Evolutionary conservation across 2,888 invertebrate species (phyloP).

Genomic region (Macrosoma leucophasiata): DNA sequence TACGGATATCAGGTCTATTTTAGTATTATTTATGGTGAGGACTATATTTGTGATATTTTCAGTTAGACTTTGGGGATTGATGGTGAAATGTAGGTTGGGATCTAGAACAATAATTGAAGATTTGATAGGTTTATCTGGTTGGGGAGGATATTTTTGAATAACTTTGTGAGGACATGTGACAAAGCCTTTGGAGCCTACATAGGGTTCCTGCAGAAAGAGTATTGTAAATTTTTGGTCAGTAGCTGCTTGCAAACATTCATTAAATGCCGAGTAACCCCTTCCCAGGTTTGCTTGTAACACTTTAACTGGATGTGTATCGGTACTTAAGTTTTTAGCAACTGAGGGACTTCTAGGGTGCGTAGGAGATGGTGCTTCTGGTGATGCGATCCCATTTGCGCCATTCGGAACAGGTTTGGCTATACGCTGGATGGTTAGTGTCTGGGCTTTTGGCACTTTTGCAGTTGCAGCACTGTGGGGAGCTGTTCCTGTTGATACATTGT

Average conservation of each 20-base stretch:
- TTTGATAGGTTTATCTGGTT: not conserved
- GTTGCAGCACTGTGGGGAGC: slow-evolving; percentile 15
- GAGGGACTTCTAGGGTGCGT: not conserved
- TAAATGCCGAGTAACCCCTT: not conserved
- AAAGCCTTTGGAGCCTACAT: not conserved
- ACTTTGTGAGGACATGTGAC: not conserved
- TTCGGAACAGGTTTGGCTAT: not conserved
- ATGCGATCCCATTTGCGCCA: slow-evolving; percentile 3
- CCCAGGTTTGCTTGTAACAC: not conserved
- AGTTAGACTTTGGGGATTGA: not conserved
- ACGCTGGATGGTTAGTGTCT: slow-evolving; percentile 1
- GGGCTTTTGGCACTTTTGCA: slow-evolving; percentile 6
- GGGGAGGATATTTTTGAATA: not conserved
- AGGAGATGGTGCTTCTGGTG: not conserved
- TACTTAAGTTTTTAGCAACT: not conserved
- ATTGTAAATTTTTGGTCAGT: not conserved
- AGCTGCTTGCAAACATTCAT: not conserved
- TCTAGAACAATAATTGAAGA: not conserved
- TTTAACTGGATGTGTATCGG: not conserved
- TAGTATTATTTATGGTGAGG: not conserved
- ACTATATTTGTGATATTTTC: not conserved
- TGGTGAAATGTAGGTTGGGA: not conserved
- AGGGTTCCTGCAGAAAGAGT: not conserved
- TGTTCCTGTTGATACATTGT: slow-evolving; percentile 8
- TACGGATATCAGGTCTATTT: not conserved